A percentile compares a stretch with the other conserved stretches of the same genome.
Evolutionary conservation across 2,797 vertebrate genomes (phyloP).

Genomic region (Nannoperca obscura): DNA sequence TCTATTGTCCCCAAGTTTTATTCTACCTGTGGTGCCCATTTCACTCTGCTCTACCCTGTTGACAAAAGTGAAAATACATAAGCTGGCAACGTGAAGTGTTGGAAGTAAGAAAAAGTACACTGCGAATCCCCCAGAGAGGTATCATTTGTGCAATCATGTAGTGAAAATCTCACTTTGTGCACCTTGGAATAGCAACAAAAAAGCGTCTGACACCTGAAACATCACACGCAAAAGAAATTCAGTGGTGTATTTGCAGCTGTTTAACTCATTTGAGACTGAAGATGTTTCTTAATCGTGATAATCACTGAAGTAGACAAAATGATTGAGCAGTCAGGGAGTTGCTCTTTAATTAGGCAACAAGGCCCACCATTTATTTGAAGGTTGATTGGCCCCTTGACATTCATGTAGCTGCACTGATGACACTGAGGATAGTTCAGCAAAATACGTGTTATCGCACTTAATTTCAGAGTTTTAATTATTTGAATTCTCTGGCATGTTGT

Average conservation of each 20-base stretch:
- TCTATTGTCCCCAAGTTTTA: constrained; percentile 21
- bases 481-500: neutral
- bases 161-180: constrained; percentile 4
- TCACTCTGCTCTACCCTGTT: constrained; percentile 1
- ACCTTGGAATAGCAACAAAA: neutral
- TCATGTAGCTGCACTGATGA: constrained; percentile 46
- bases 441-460: constrained; percentile 21
- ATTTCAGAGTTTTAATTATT: constrained; percentile 37
- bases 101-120: constrained; percentile 23
- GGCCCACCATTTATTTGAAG: constrained; percentile 26
- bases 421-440: constrained; percentile 35
- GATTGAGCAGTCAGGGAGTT: constrained; percentile 45
- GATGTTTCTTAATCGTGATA: constrained; percentile 52
- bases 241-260: constrained; percentile 33
- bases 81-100: constrained; percentile 26
- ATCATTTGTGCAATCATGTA: constrained; percentile 1
- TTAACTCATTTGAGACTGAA: constrained; percentile 41
- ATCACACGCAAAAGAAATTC: constrained; percentile 10
- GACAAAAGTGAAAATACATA: constrained; percentile 11
- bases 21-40: constrained; percentile 17
- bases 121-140: neutral
- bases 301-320: constrained; percentile 47
- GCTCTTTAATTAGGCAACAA: constrained; percentile 46
- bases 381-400: constrained; percentile 65
- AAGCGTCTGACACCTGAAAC: constrained; percentile 16